These are phyloP conservation scores for Chaitophorus viminalis DNA, from an alignment of 2,888 invertebrate species.

Conservation along the genomic window DNA sequence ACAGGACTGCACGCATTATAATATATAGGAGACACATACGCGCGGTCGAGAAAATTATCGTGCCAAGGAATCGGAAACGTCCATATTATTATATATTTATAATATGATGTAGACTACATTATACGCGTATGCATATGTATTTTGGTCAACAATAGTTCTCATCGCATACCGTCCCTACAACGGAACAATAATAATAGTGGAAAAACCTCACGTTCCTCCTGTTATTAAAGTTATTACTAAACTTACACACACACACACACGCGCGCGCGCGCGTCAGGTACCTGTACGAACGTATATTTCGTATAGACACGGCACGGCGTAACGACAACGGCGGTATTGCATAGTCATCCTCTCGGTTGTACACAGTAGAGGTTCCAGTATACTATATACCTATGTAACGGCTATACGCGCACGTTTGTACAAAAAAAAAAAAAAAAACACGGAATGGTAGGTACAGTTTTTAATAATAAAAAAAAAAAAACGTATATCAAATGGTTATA, in stretches of 20 bases:
- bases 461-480: no score
- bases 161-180: slow-evolving; percentile 2
- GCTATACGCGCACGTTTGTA: background rate
- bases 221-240: slow-evolving; percentile 58
- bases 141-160: slow-evolving; percentile 55
- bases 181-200: slow-evolving; percentile 43
- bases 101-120: background rate
- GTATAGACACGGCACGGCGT: slow-evolving; percentile 24
- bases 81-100: background rate
- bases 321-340: slow-evolving; percentile 19
- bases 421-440: background rate
- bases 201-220: slow-evolving; percentile 37
- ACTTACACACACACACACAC: slow-evolving; percentile 8
- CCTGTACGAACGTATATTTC: background rate
- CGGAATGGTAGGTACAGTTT: no score
- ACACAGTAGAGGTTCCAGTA: background rate
- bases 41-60: slow-evolving; percentile 7
- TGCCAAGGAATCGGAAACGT: slow-evolving; percentile 11
- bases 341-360: slow-evolving; percentile 19
- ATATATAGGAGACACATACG: background rate
- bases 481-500: background rate
- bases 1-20: no score
- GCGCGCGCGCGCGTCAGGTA: background rate
- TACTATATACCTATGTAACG: background rate
- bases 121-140: background rate